These are phyloP conservation scores for Scomber japonicus DNA, from an alignment of 2,113 vertebrate genomes.

Conservation along the genomic window DNA sequence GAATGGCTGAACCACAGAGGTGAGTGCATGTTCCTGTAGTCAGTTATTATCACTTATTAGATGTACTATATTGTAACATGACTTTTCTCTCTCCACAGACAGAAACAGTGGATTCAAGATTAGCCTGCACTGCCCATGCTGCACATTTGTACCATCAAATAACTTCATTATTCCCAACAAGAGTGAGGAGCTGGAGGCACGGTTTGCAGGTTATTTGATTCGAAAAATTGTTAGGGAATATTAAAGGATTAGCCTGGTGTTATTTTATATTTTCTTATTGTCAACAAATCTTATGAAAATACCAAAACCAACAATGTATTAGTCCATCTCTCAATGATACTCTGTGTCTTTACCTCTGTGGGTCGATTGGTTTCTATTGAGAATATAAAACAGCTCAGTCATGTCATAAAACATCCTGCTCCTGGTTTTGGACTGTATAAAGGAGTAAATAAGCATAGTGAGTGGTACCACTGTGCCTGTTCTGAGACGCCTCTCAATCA, in stretches of 20 bases:
- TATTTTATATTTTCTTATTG: neutral
- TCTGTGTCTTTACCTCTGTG: no score
- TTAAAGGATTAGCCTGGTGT: neutral
- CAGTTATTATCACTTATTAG: neutral
- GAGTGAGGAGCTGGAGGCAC: slow-evolving; percentile 96
- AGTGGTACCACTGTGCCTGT: no score
- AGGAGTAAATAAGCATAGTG: no score
- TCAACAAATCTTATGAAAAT: neutral
- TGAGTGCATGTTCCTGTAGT: slow-evolving; percentile 65
- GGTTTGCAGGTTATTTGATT: slow-evolving; percentile 92
- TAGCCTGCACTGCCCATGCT: slow-evolving; percentile 97
- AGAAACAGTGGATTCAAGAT: slow-evolving; percentile 98
- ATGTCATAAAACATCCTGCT: no score
- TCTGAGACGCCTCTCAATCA: no score
- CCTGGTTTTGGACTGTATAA: no score
- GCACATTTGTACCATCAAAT: slow-evolving; percentile 95
- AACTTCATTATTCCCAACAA: slow-evolving; percentile 99
- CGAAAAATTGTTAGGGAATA: neutral
- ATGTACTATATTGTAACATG: neutral
- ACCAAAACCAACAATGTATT: no score
- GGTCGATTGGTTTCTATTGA: no score
- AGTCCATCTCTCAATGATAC: no score
- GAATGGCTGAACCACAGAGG: slow-evolving; percentile 98
- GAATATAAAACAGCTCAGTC: no score
- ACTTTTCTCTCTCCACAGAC: slow-evolving; percentile 87